Percentiles rank a stretch among this genome's conserved stretches.
Evolutionary conservation across 2,888 invertebrate genomes (phyloP).

Genomic region (Ernsta delagoae): DNA sequence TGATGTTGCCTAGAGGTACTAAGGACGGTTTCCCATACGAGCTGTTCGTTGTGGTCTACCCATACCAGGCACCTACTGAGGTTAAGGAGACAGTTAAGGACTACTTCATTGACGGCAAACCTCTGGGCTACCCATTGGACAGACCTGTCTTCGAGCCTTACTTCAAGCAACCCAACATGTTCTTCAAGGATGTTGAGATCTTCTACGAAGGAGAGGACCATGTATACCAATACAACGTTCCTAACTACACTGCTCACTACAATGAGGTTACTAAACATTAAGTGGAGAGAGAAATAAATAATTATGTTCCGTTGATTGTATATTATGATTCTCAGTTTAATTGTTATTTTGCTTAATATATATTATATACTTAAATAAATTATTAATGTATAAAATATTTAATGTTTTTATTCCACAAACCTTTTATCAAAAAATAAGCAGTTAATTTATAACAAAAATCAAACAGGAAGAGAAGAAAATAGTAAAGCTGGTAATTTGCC

Average conservation of each 20-base stretch:
- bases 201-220: constrained; percentile 75
- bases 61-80: constrained; percentile 73
- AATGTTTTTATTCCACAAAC: constrained; percentile 10
- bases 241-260: constrained; percentile 49
- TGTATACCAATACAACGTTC: constrained; percentile 58
- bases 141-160: constrained; percentile 73
- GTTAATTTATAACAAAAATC: no score
- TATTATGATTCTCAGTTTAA: constrained; percentile 5
- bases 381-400: constrained; percentile 21
- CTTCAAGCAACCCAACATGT: constrained; percentile 85
- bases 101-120: constrained; percentile 74
- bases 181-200: constrained; percentile 84
- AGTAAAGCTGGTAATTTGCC: no score
- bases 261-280: constrained; percentile 54
- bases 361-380: constrained; percentile 20
- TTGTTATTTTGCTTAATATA: constrained; percentile 14
- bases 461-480: no score
- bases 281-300: constrained; percentile 26
- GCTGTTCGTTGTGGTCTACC: constrained; percentile 86
- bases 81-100: constrained; percentile 52
- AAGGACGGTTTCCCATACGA: constrained; percentile 87
- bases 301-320: neutral
- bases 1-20: constrained; percentile 90
- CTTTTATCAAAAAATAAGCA: neutral
- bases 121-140: constrained; percentile 86